A percentile compares a stretch with the other conserved stretches of the same genome.
Conservation (phyloP, 37 sponge, comb jelly and placozoan species). For the Haliclona indistincta region DNA sequence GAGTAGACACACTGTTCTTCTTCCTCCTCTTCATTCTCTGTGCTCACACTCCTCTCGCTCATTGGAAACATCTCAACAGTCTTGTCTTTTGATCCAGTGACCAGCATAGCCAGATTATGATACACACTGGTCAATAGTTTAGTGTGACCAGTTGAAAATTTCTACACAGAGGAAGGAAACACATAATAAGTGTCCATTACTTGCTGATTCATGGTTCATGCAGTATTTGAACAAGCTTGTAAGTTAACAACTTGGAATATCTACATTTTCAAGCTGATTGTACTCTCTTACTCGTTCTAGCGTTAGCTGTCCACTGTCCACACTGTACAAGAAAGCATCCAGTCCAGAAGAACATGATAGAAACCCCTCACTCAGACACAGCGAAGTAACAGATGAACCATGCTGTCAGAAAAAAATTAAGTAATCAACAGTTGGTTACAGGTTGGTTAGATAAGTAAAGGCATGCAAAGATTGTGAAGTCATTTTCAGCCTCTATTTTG, state of each 20-base stretch:
- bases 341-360: not conserved
- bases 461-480: too few species aligned
- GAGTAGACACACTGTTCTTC: too few species aligned
- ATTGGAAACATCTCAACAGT: conserved; percentile 36
- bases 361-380: not conserved
- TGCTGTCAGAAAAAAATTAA: not conserved
- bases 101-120: conserved; percentile 63
- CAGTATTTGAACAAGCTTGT: too few species aligned
- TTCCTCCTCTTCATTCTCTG: too few species aligned
- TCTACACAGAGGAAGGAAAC: not conserved
- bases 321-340: too few species aligned
- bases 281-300: not conserved
- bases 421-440: not conserved
- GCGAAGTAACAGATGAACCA: not conserved
- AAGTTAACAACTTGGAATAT: not conserved
- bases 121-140: conserved; percentile 30
- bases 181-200: not conserved
- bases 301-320: too few species aligned
- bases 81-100: conserved; percentile 52
- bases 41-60: too few species aligned
- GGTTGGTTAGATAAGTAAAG: too few species aligned
- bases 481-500: too few species aligned
- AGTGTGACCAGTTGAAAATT: conserved; percentile 27
- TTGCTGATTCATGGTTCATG: too few species aligned
- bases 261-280: not conserved